A percentile compares a stretch with the other conserved stretches of the same genome.
These are phyloP conservation scores for Perognathus longimembris DNA, from an alignment of 2,113 vertebrate species.

Conservation along the genomic window DNA sequence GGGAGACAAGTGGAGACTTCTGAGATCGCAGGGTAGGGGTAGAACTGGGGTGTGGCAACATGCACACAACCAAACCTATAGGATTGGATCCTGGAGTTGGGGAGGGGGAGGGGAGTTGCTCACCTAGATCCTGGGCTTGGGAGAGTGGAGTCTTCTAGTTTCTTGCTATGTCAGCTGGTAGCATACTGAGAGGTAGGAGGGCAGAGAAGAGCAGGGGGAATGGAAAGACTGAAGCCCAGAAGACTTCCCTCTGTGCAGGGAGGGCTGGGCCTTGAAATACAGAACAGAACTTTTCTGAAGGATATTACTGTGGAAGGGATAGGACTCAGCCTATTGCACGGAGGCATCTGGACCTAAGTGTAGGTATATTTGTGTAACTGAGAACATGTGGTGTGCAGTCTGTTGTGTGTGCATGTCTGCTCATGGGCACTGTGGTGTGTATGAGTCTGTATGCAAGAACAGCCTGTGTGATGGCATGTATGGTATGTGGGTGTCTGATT, in stretches of 20 bases:
- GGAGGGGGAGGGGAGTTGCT: background rate
- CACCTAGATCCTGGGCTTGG: background rate
- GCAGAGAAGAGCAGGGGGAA: background rate
- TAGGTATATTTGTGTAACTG: constrained; percentile 45
- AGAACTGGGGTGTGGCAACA: constrained; percentile 71
- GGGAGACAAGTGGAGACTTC: constrained; percentile 57
- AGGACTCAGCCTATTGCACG: constrained; percentile 6
- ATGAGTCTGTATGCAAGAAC: constrained; percentile 31
- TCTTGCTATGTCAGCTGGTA: background rate
- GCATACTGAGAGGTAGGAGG: background rate
- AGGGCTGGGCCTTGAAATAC: background rate
- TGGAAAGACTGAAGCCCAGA: background rate
- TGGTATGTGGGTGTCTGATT: constrained; percentile 41
- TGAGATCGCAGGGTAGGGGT: constrained; percentile 41
- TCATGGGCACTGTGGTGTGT: constrained; percentile 15
- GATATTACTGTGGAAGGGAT: constrained; percentile 50
- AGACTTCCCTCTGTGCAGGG: constrained; percentile 1
- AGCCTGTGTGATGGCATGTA: constrained; percentile 13
- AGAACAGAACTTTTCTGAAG: constrained; percentile 67
- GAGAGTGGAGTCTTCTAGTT: background rate
- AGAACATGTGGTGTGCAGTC: constrained; percentile 30
- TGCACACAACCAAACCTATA: constrained; percentile 51
- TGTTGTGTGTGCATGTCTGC: constrained; percentile 38
- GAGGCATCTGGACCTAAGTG: constrained; percentile 19
- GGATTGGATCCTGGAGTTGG: background rate